Evolutionary conservation across 2,888 invertebrate species (phyloP).

Genomic region (Cristatella mucedo): DNA sequence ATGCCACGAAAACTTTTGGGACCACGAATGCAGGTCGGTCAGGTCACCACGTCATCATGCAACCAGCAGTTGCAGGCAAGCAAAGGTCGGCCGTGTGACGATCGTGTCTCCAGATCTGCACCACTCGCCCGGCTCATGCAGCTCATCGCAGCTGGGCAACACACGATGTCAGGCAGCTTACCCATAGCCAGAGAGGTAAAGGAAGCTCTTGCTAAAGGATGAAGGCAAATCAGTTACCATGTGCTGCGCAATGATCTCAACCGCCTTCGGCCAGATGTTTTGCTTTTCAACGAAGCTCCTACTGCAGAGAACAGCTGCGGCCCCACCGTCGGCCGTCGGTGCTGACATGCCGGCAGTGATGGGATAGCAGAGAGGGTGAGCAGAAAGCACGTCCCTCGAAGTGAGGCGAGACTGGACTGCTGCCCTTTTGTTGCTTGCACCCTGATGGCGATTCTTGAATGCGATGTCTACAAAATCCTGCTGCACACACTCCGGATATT

Average conservation of each 20-base stretch:
- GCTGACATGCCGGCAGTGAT: conserved; percentile 29
- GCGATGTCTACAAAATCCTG: conserved; percentile 23
- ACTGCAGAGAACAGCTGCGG: conserved; percentile 14
- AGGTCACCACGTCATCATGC: no score
- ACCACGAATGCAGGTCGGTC: no score
- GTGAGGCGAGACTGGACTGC: conserved; percentile 18
- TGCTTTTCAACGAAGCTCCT: conserved; percentile 11
- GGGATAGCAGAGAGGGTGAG: conserved; percentile 21
- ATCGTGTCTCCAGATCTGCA: no score
- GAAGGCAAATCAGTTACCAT: conserved; percentile 14
- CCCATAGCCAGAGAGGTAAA: conserved; percentile 12
- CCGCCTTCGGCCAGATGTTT: conserved; percentile 5
- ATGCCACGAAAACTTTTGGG: no score
- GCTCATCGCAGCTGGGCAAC: no score
- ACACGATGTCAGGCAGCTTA: not conserved
- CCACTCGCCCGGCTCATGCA: no score
- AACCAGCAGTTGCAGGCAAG: no score
- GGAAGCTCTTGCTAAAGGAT: conserved; percentile 12
- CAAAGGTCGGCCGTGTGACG: no score
- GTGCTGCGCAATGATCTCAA: conserved; percentile 13
- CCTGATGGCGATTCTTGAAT: conserved; percentile 26
- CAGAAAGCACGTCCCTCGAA: conserved; percentile 16
- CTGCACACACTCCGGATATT: conserved; percentile 18
- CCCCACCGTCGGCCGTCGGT: conserved; percentile 14
- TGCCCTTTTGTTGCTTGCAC: conserved; percentile 25